Conservation (phyloP, 2,888 invertebrate species). For the Sphinx pinastri region DNA sequence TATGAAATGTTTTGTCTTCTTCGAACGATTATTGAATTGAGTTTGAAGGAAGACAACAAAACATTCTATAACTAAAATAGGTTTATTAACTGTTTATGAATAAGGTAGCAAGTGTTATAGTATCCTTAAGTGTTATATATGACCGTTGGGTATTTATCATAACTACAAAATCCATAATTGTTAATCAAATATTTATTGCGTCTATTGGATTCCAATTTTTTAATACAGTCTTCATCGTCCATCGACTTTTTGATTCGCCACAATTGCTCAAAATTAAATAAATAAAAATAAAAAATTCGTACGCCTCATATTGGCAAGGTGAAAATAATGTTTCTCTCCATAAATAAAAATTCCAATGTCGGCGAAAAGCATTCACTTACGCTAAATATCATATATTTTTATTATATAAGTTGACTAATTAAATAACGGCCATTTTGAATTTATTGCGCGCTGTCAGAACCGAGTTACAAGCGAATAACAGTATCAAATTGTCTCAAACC, state of each 20-base stretch:
- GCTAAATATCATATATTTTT: constrained; percentile 64
- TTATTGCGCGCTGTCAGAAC: neutral
- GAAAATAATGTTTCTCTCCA: constrained; percentile 50
- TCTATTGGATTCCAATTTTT: too few species aligned
- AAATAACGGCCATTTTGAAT: constrained; percentile 40
- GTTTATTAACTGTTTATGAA: too few species aligned
- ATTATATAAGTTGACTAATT: constrained; percentile 68
- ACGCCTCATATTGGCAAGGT: constrained; percentile 65
- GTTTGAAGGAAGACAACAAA: too few species aligned
- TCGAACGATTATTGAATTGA: too few species aligned
- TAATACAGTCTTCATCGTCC: too few species aligned
- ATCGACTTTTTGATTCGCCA: neutral
- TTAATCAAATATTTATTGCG: neutral
- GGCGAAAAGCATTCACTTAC: constrained; percentile 67
- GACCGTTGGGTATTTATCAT: too few species aligned
- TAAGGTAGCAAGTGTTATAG: too few species aligned
- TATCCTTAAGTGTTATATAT: too few species aligned
- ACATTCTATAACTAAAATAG: too few species aligned
- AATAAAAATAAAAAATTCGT: constrained; percentile 44
- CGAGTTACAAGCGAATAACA: neutral
- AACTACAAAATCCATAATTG: neutral
- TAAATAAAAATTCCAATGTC: constrained; percentile 61
- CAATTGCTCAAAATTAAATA: constrained; percentile 41
- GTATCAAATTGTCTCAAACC: too few species aligned
- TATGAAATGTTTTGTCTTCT: too few species aligned